Base-by-base conservation (phyloP, 2,797 vertebrate species). In the Xerus rutilus region DNA sequence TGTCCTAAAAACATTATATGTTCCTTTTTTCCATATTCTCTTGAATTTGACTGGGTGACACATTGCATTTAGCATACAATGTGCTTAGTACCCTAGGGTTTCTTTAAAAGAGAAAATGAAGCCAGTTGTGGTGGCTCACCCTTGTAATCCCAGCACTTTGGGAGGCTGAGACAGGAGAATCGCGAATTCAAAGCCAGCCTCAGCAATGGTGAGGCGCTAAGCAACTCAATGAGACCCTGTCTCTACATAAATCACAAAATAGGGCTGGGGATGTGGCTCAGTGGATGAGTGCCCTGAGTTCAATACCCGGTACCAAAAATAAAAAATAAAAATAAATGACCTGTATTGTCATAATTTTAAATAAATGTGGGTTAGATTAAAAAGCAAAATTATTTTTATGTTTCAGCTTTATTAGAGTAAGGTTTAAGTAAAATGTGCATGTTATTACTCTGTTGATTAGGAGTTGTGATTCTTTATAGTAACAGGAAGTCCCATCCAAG, bases 271-370 rank as follows among this genome's bases (percentile, higher is more conserved):
- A 39, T 39, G 39, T 39, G 39, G 39, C 39, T 39, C 39, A 39
- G 39, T 39, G 39, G 39, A 39, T 39, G 39, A 39, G 39, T 39
- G 39, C 39, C 39, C 39, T 39, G 39, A 39, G 39, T 39, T 39
- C 39, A 39, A 39, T 39, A 39, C 39, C 39, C 39, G 39, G 39
- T 39, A 39, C 39, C 39, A 39, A 39, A 39, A 39, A 39, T 39
- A 39, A 39, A 39, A 39, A 39, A 39, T 39, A 39, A 39, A 39
- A 39, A 39, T 2, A 39, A 39, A 39, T 39, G 18, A 32, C 45
- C 54, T 93, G 83, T 74, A 45, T 82, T 93, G n/a, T 91, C 77
- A 45, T 93, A 83, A n/a, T 73, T 59, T 54, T 81, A 91, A 86
- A 65, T 45, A 67, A 77, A 77, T 35, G 10, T 79, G 57, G 32